A percentile compares a stretch with the other conserved stretches of the same genome.
phyloP scores from a whole-genome alignment of 92 coral and sea anemone species.

The Porites divaricata region DNA sequence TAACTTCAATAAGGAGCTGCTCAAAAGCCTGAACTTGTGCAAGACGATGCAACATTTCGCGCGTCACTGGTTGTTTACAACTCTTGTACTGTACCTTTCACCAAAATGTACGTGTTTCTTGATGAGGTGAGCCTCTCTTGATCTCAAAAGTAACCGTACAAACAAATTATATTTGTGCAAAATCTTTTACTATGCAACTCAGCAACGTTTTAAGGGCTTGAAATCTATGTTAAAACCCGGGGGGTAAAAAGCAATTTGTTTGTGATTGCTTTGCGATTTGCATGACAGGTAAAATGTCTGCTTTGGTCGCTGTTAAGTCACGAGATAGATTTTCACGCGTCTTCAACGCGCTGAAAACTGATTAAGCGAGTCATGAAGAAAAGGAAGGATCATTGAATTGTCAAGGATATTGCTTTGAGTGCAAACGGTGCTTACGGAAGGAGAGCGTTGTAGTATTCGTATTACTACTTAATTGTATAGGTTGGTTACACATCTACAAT shows the following conservation, averaged over 20 bases:
- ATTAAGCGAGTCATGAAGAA: slow-evolving; percentile 16
- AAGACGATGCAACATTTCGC: background rate
- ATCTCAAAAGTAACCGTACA: background rate
- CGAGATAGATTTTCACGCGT: slow-evolving; percentile 19
- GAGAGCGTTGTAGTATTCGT: background rate
- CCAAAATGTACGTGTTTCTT: background rate
- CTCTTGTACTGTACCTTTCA: background rate
- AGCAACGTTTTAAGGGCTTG: background rate
- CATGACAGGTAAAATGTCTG: slow-evolving; percentile 30
- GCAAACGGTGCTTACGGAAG: slow-evolving; percentile 7
- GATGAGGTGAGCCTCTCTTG: background rate
- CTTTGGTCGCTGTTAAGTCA: slow-evolving; percentile 7
- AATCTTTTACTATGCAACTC: background rate
- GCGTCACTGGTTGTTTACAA: background rate
- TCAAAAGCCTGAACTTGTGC: background rate
- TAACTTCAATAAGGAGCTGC: background rate
- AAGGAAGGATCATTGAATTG: background rate
- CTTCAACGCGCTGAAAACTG: slow-evolving; percentile 32
- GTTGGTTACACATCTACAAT: background rate
- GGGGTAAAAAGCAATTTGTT: slow-evolving; percentile 17
- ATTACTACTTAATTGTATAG: background rate
- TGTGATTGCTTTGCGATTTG: slow-evolving; percentile 21
- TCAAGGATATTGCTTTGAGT: slow-evolving; percentile 20
- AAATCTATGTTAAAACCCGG: background rate
- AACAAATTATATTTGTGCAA: background rate